These are phyloP conservation scores for Oppia nitens DNA, from an alignment of 1,140 invertebrate species.

Conservation along the genomic window DNA sequence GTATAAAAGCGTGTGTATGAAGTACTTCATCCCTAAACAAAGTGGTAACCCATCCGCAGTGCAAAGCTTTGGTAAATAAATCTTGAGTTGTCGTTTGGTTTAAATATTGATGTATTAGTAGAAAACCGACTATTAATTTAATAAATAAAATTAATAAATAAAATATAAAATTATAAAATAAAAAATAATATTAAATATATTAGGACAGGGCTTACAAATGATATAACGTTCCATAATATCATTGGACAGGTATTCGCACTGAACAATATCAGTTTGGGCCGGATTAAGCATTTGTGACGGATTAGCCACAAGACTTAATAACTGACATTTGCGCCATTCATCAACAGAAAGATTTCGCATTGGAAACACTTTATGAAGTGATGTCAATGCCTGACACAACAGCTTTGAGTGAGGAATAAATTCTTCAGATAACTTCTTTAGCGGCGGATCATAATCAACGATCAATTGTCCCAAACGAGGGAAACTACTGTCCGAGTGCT, in stretches of 20 bases:
- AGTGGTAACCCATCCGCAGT: constrained; percentile 81
- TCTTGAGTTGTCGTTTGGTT: constrained; percentile 54
- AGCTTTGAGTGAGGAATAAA: constrained; percentile 86
- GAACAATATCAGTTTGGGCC: constrained; percentile 64
- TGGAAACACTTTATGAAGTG: constrained; percentile 68
- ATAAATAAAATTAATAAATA: constrained; percentile 8
- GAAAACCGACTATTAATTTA: constrained; percentile 53
- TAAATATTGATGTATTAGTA: constrained; percentile 69
- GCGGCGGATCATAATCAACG: constrained; percentile 85
- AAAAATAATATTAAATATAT: too few species aligned
- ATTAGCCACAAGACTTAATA: constrained; percentile 80
- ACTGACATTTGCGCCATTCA: constrained; percentile 72
- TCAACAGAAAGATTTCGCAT: constrained; percentile 80
- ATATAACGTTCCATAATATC: constrained; percentile 94
- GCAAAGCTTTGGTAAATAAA: constrained; percentile 75
- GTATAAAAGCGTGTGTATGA: constrained; percentile 83
- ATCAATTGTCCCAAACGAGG: constrained; percentile 91
- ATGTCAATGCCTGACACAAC: constrained; percentile 63
- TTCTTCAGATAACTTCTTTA: constrained; percentile 92
- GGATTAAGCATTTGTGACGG: constrained; percentile 79
- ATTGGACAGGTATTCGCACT: constrained; percentile 83
- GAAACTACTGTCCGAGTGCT: constrained; percentile 75
- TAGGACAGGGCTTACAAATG: constrained; percentile 51
- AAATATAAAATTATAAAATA: constrained; percentile 11
- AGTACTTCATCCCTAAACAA: constrained; percentile 94